A percentile compares a stretch with the other conserved stretches of the same genome.
Evolutionary conservation across 2,113 vertebrate genomes (phyloP).

Genomic region (Poeciliopsis prolifica): DNA sequence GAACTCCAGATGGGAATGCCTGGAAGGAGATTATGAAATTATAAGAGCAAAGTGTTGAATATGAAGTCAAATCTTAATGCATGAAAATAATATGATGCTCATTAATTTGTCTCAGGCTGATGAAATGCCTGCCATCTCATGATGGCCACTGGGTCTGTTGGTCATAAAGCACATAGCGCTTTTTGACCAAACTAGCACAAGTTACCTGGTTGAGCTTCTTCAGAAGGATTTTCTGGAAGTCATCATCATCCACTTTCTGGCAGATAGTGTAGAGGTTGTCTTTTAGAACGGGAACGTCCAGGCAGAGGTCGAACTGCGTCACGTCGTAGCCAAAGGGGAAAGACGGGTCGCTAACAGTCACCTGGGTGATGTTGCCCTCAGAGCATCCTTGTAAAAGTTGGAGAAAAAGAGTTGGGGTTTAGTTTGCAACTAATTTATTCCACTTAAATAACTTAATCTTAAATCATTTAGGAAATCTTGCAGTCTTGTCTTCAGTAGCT

Average conservation of each 20-base stretch:
- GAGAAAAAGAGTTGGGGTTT: not conserved
- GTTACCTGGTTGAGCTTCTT: constrained; percentile 66
- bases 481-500: not conserved
- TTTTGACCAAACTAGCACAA: too few species aligned
- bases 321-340: constrained; percentile 70
- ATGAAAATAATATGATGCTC: too few species aligned
- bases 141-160: too few species aligned
- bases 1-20: constrained; percentile 57
- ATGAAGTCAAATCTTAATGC: too few species aligned
- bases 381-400: constrained; percentile 28
- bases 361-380: constrained; percentile 59
- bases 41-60: too few species aligned
- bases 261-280: constrained; percentile 60
- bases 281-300: constrained; percentile 49
- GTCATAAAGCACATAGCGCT: too few species aligned
- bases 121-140: too few species aligned
- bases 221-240: constrained; percentile 58
- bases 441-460: too few species aligned
- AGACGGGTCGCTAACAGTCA: constrained; percentile 34
- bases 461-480: not conserved
- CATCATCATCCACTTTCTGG: constrained; percentile 55
- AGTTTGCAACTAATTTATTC: not conserved
- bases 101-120: too few species aligned
- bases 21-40: constrained; percentile 11
- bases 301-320: constrained; percentile 65